Evolutionary conservation across 2,797 vertebrate genomes (phyloP), one percentile per base, ranked within the genome.

Genomic region (Chaenodraco wilsoni): DNA sequence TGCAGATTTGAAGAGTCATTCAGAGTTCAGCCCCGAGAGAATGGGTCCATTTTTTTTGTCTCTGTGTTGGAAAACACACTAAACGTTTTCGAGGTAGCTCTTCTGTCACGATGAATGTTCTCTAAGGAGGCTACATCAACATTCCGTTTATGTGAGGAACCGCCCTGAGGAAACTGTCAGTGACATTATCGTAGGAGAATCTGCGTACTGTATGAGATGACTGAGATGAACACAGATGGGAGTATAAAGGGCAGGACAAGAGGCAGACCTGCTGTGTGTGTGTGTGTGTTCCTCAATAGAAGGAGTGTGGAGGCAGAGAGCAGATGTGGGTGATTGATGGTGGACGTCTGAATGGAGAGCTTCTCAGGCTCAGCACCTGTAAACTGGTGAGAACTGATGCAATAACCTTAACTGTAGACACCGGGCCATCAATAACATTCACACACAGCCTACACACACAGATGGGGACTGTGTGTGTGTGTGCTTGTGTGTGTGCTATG

Each of bases 361-460:
- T 82, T 89, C 84, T 87, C 74, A 19, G 78, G 72, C 84, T 87
- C 67, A 65, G 89, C 84, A 90, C 67, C 86, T 87, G 88, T 90
- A 92, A 92, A 89, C 71, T 79, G 79, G 78, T 62, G 84, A 82
- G 85, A 92, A 89, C 71, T 85, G 89, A 92, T 91, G 90, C 89
- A 93, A 92, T 91, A 92, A 92, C 91, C 90, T 93, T 89, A 94
- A 91, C 86, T 85, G 80, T 59, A 80, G 90, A 87, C 85, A 88
- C 75, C 0, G 3, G 76, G 74, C 72, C 88, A 92, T 93, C 90
- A 93, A 93, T 93, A 93, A 93, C 79, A n/a, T 57, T 78, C 84
- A 74, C 65, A 49, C 73, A 12, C 57, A 71, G 68, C 54, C 54
- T 63, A 69, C 79, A 73, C 67, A 59, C 58, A 75, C 46, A 82